Evolutionary conservation across 2,888 invertebrate species (phyloP).

Genomic region (Drosophila birchii): DNA sequence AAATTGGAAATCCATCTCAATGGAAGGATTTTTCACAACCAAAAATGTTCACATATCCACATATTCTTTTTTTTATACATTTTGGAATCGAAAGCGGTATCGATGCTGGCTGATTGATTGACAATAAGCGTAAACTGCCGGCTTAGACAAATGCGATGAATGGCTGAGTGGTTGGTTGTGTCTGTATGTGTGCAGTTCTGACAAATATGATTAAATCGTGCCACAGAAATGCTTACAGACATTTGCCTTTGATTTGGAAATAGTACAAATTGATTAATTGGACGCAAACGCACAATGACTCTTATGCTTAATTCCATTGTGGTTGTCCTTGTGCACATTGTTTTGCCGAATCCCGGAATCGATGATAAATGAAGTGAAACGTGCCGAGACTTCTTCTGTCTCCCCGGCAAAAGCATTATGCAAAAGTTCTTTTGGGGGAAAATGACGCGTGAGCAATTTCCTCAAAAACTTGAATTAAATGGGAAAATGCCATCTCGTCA

Average conservation of each 20-base stretch:
- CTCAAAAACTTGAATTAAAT: conserved; percentile 62
- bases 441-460: conserved; percentile 73
- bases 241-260: conserved; percentile 46
- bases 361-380: conserved; percentile 64
- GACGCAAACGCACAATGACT: conserved; percentile 30
- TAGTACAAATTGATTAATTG: conserved; percentile 61
- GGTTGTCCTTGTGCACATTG: background rate
- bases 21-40: conserved; percentile 36
- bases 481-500: conserved; percentile 46
- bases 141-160: conserved; percentile 56
- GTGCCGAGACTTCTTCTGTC: conserved; percentile 25
- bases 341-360: conserved; percentile 28
- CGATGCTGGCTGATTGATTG: conserved; percentile 63
- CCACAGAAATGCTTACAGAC: conserved; percentile 35
- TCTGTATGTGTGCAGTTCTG: conserved; percentile 15
- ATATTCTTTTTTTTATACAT: conserved; percentile 9
- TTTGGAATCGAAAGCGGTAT: conserved; percentile 9
- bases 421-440: conserved; percentile 49
- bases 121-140: conserved; percentile 61
- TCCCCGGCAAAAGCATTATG: conserved; percentile 27
- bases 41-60: conserved; percentile 24
- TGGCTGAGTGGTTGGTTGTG: conserved; percentile 17
- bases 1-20: conserved; percentile 50
- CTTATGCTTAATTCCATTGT: conserved; percentile 7
- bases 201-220: conserved; percentile 53